Base-by-base conservation (phyloP, 2,888 invertebrate species). In the Rhynchonema sp. region DNA sequence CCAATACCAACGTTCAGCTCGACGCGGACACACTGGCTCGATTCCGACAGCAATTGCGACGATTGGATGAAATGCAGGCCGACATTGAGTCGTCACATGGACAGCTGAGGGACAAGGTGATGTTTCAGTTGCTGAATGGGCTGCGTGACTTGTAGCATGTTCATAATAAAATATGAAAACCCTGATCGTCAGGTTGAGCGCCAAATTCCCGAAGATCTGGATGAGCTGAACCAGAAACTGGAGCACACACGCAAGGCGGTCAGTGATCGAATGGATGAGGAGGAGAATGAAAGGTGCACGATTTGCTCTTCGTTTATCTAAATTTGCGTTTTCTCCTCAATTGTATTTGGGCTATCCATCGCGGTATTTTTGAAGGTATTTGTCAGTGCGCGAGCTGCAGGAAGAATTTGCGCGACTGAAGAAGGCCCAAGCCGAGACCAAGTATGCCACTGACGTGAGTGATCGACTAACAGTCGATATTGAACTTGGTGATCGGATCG, bases 221-320 rank as follows among this genome's bases (percentile, higher is more conserved):
- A 57, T 46, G 57, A 57, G 27, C 23, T 57, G 46, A 26, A 30
- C n/a, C 25, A 17, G 26, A 57, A 57, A 23, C 28, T 57, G 49
- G 57, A 57, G 30, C 46, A 25, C 23, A 38, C 49, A n/a, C 27
- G 30, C 13, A 2, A 6, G 3, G 22, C 13, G 2, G 9, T 46
- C 26, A 23, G 46, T 25, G 57, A 13, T 23, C 38, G 57, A 27
- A 27, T 57, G 26, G 57, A 57, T n/a, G 23, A 26, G 29, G 57
- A 57, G 52, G 57, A 57, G 25, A 29, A 57, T n/a, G 57, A 57
- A 57, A 46, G 57, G 57, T 57, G n/a, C n/a, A n/a, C n/a, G n/a
- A n/a, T n/a, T n/a, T n/a, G n/a, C n/a, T n/a, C n/a, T n/a, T n/a
- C n/a, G n/a, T n/a, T n/a, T n/a, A n/a, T n/a, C n/a, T n/a, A n/a